Percentiles rank a stretch among this genome's conserved stretches.
Conservation (phyloP, 2,888 invertebrate species). For the Colletes collaris region DNA sequence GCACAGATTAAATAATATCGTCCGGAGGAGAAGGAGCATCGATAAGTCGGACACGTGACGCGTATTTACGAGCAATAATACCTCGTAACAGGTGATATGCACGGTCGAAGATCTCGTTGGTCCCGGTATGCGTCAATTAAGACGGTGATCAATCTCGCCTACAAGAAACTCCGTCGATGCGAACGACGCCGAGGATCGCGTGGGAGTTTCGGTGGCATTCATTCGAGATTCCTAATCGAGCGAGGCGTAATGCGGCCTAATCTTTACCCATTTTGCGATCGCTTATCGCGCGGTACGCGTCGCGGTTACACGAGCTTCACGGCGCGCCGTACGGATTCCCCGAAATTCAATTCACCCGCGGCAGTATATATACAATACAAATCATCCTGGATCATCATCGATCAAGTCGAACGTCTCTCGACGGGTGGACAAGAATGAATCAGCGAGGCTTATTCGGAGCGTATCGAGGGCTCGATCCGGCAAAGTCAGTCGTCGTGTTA, state of each 20-base stretch:
- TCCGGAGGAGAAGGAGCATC: neutral
- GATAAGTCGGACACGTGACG: neutral
- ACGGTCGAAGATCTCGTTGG: conserved; percentile 31
- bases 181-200: conserved; percentile 24
- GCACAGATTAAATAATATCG: conserved; percentile 14
- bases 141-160: conserved; percentile 51
- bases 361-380: conserved; percentile 58
- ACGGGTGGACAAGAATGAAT: conserved; percentile 68
- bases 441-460: conserved; percentile 67
- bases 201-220: conserved; percentile 18
- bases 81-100: conserved; percentile 25
- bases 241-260: conserved; percentile 41
- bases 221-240: conserved; percentile 52
- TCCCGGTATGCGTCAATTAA: conserved; percentile 54
- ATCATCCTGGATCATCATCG: conserved; percentile 68
- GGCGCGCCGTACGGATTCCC: conserved; percentile 37
- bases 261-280: conserved; percentile 39
- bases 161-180: conserved; percentile 17
- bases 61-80: conserved; percentile 35
- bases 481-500: conserved; percentile 58
- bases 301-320: conserved; percentile 5
- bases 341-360: conserved; percentile 63
- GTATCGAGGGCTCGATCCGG: conserved; percentile 54
- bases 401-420: conserved; percentile 63
- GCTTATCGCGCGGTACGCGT: conserved; percentile 23